Conservation (phyloP, 2,888 invertebrate species). For the Leptura quadrifasciata region DNA sequence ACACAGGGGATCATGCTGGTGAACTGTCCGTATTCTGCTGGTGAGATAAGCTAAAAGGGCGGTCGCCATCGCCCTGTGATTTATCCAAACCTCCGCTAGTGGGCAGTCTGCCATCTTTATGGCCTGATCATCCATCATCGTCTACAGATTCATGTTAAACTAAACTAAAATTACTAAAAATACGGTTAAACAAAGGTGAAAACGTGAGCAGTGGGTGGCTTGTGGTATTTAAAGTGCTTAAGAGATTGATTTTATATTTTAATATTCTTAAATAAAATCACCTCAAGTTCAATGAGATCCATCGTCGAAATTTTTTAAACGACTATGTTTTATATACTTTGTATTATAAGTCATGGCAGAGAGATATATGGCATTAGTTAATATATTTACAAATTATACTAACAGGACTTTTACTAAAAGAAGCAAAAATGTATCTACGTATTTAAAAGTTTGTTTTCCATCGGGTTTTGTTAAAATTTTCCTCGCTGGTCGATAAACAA, state of each 20-base stretch:
- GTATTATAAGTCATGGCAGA: slow-evolving; percentile 24
- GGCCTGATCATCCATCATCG: slow-evolving; percentile 57
- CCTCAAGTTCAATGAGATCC: slow-evolving; percentile 57
- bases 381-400: slow-evolving; percentile 17
- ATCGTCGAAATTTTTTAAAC: slow-evolving; percentile 46
- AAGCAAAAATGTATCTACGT: slow-evolving; percentile 2
- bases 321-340: slow-evolving; percentile 44
- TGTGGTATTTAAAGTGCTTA: slow-evolving; percentile 40
- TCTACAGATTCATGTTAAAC: slow-evolving; percentile 48
- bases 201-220: slow-evolving; percentile 43
- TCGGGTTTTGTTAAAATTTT: slow-evolving; percentile 15
- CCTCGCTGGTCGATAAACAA: slow-evolving; percentile 5
- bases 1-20: slow-evolving; percentile 81
- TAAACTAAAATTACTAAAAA: slow-evolving; percentile 48
- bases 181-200: slow-evolving; percentile 34
- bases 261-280: slow-evolving; percentile 57
- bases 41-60: slow-evolving; percentile 77
- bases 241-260: slow-evolving; percentile 49
- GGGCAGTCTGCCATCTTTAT: slow-evolving; percentile 62
- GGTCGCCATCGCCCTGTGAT: slow-evolving; percentile 66
- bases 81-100: slow-evolving; percentile 55
- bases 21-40: slow-evolving; percentile 88
- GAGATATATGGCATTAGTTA: slow-evolving; percentile 1
- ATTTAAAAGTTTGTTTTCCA: slow-evolving; percentile 11
- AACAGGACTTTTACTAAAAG: slow-evolving; percentile 18